Evolutionary conservation across 2,797 vertebrate species (phyloP), one percentile per base, ranked within the genome.

Genomic region (Urosaurus nigricauda): DNA sequence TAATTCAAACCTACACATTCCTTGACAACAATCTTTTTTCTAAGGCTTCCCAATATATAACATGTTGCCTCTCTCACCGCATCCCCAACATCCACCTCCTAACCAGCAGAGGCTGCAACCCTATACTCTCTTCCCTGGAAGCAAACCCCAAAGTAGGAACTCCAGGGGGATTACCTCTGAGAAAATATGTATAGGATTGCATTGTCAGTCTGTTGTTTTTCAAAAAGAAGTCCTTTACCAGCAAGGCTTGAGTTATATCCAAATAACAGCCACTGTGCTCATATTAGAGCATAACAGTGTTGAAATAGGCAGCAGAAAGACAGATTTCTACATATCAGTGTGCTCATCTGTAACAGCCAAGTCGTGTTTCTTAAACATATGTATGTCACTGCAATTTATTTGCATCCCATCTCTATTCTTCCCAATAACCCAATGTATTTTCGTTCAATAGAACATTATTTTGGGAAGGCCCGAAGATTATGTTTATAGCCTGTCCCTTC

Each of bases 291-390:
- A 92, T 88, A 93, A 43, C 85, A 92, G 47, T 73, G 91, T 84
- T 85, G 56, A 79, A 91, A 87, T 93, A 87, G 90, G 90, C 47
- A 91, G 56, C 83, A 88, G 74, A 88, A 94, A 92, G 88, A 89
- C 77, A 37, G 92, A 93, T 91, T 92, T 79, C 16, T 92, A 87
- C 90, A 51, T 89, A 92, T 90, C 89, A 88, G 58, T 58, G 26
- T 16, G 53, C 14, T 90, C 63, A 63, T 78, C 92, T 83, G 71
- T 84, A 95, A 93, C 92, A 92, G 65, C 79, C 88, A 92, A 84
- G 83, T 84, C 86, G 84, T 91, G 92, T 92, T 93, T 92, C 88
- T 78, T 89, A 91, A 90, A 95, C 90, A 95, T 90, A 86, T 92
- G 68, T 88, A 87, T 88, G 91, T 85, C 92, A 88, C 68, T 40